Evolutionary conservation across 2,113 vertebrate species (phyloP), one percentile per base, ranked within the genome.

Genomic region (Mastomys natalensis): DNA sequence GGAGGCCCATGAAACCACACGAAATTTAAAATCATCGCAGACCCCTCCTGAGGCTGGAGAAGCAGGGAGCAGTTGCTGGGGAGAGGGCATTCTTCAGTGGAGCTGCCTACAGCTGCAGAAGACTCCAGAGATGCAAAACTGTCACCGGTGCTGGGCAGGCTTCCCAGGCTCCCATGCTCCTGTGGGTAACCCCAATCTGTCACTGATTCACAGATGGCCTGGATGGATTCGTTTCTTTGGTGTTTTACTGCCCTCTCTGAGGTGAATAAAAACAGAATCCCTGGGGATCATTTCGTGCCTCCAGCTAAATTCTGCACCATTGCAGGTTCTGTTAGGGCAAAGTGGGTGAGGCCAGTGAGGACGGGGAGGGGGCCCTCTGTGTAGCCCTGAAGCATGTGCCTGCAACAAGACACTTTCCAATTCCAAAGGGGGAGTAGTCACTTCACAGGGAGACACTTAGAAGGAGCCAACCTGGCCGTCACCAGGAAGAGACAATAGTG

Each of bases 401-500:
- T 84, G n/a, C n/a, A n/a, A 66, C 0, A 8, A 45, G 82, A 40
- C 5, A 9, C 29, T 26, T 26, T 6, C 3, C 19, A 4, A 6
- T 21, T 3, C 66, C n/a, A 9, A 77, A 48, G 87, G 11, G 76
- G 7, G 87, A 74, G 81, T 4, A 7, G 51, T 48, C 4, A 2
- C 70, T 7, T 64, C 62, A 17, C 19, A 21, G 74, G 74, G 9
- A 26, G 81, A 53, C 19, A 58, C 12, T 40, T 19, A 43, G 48
- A 24, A 26, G 19, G 43, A 9, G 1, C 37, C 64, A 24, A 3
- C 45, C 0, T 9, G 4, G 4, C 64, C 11, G 0, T 0, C 70
- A 51, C 48, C 90, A 5, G 51, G 4, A 48, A 15, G 64, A 13
- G 43, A 51, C 31, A 16, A 9, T 3, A 0, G 2, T 76, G 5